These are phyloP conservation scores for Leistus spinibarbis DNA, from an alignment of 2,888 invertebrate genomes.

Conservation along the genomic window DNA sequence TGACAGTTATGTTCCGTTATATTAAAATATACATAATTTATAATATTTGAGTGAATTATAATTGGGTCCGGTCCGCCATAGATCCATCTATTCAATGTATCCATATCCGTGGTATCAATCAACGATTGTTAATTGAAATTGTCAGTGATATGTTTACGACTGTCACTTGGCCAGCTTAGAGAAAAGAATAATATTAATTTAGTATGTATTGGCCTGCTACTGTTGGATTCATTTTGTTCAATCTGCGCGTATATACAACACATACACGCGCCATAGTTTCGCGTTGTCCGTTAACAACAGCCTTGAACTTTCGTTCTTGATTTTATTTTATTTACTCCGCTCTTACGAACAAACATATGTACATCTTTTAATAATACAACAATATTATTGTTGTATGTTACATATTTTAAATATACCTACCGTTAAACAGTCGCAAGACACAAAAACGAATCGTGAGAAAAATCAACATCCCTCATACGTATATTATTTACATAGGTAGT, in stretches of 20 bases:
- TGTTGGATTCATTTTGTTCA: not conserved
- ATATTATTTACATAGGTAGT: not conserved
- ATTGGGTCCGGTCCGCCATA: too few relatives aligned
- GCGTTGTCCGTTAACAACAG: conserved; percentile 14
- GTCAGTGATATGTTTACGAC: too few relatives aligned
- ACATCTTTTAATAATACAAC: not conserved
- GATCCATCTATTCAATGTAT: not conserved
- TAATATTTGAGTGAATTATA: too few relatives aligned
- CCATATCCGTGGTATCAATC: not conserved
- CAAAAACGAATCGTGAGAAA: not conserved
- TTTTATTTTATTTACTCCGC: conserved; percentile 13
- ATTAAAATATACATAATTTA: too few relatives aligned
- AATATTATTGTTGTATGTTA: not conserved
- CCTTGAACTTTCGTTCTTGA: conserved; percentile 34
- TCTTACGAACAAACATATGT: not conserved
- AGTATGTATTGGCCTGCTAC: too few relatives aligned
- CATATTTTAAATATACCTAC: not conserved
- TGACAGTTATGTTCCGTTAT: too few relatives aligned
- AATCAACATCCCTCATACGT: not conserved
- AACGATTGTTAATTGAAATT: not conserved
- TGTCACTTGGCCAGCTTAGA: too few relatives aligned
- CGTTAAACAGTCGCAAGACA: not conserved
- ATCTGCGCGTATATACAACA: not conserved
- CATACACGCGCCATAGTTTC: not conserved
- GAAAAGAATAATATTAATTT: too few relatives aligned